phyloP scores from a whole-genome alignment of 2,888 invertebrate species.

The Belgica antarctica region DNA sequence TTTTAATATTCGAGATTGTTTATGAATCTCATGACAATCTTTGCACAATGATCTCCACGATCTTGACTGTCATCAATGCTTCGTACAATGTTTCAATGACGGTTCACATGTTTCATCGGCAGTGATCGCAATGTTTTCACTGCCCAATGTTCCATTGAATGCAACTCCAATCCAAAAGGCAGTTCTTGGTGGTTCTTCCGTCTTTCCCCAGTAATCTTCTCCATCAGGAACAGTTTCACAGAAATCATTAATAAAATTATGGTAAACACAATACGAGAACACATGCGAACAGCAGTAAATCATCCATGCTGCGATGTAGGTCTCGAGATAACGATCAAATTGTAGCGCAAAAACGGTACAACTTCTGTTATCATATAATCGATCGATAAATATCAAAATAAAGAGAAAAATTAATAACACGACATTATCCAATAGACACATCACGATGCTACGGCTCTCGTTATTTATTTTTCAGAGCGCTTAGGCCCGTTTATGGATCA shows the following conservation, averaged over 20 bases:
- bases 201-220: neutral
- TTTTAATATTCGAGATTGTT: too few relatives aligned
- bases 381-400: conserved; percentile 22
- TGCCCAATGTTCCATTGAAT: too few relatives aligned
- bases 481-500: neutral
- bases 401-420: conserved; percentile 30
- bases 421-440: conserved; percentile 23
- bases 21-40: too few relatives aligned
- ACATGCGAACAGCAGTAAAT: conserved; percentile 37
- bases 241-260: conserved; percentile 41
- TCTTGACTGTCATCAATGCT: neutral
- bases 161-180: too few relatives aligned
- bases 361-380: conserved; percentile 29
- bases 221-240: neutral
- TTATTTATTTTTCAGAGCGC: neutral
- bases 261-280: conserved; percentile 24
- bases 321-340: conserved; percentile 28
- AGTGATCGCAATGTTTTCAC: too few relatives aligned
- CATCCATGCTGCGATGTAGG: conserved; percentile 33
- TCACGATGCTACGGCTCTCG: neutral
- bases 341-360: too few relatives aligned
- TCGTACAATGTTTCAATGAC: neutral
- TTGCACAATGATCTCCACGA: too few relatives aligned
- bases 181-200: neutral
- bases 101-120: neutral